These are phyloP conservation scores for Apodemia mormo DNA, from an alignment of 2,888 invertebrate genomes.

Conservation along the genomic window DNA sequence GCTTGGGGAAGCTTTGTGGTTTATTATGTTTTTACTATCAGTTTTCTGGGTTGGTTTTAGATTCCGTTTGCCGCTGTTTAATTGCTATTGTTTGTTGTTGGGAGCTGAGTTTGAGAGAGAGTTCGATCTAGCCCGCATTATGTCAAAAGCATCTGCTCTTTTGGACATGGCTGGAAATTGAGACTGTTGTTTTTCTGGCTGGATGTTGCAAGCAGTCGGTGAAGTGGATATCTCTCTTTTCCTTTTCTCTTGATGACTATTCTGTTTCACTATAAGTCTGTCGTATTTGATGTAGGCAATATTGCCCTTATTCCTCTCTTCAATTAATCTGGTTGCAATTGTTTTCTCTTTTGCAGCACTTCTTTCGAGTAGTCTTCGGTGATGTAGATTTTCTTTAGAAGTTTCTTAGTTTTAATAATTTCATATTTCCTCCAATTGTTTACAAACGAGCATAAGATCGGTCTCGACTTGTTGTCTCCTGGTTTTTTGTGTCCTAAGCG, in stretches of 20 bases:
- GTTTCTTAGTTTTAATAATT: not conserved
- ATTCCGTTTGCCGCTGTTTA: too few relatives aligned
- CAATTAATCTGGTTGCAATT: not conserved
- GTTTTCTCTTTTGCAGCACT: too few relatives aligned
- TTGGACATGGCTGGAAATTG: too few relatives aligned
- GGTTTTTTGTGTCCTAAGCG: not conserved
- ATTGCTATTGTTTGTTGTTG: too few relatives aligned
- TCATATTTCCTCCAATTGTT: not conserved
- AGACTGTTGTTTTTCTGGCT: not conserved
- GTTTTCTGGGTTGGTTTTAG: too few relatives aligned
- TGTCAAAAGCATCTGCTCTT: too few relatives aligned
- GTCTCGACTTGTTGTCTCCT: not conserved
- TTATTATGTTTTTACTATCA: too few relatives aligned
- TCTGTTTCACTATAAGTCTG: not conserved
- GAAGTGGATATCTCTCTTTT: not conserved
- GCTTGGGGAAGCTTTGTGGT: too few relatives aligned
- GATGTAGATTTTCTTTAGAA: not conserved
- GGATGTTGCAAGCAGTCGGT: not conserved
- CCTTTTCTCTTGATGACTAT: not conserved
- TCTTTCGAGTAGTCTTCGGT: not conserved
- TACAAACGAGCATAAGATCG: not conserved
- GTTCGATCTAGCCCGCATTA: too few relatives aligned
- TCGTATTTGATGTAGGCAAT: not conserved
- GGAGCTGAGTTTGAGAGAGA: too few relatives aligned
- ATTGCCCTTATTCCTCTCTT: not conserved